Conservation (phyloP, 2,888 invertebrate genomes). For the Formica aserva region DNA sequence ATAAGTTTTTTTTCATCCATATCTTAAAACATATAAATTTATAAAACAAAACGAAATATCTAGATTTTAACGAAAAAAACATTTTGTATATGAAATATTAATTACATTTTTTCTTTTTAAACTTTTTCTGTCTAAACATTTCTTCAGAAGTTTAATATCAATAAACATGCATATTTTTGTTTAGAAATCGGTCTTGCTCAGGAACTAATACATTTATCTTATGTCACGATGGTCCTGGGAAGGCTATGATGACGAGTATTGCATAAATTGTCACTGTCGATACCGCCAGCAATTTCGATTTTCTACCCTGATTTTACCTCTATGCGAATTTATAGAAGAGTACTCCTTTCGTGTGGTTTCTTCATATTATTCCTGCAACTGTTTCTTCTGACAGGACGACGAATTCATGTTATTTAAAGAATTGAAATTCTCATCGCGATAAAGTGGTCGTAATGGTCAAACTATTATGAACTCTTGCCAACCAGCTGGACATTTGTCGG, state of each 20-base stretch:
- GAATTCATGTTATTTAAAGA: background rate
- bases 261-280: slow-evolving; percentile 36
- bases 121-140: background rate
- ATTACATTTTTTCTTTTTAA: background rate
- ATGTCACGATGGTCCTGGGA: slow-evolving; percentile 30
- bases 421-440: slow-evolving; percentile 9
- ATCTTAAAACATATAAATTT: background rate
- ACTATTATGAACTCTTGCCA: background rate
- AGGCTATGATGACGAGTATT: slow-evolving; percentile 46
- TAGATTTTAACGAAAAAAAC: background rate
- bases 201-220: background rate
- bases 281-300: slow-evolving; percentile 49
- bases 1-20: background rate
- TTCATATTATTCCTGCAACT: background rate
- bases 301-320: slow-evolving; percentile 52
- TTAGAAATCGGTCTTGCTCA: background rate
- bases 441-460: slow-evolving; percentile 15
- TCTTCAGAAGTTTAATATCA: background rate
- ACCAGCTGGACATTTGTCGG: background rate
- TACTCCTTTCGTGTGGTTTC: slow-evolving; percentile 37
- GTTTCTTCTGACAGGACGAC: background rate
- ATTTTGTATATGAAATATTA: background rate
- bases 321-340: slow-evolving; percentile 45
- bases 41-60: background rate
- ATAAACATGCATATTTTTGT: background rate